Percentiles rank a stretch among this genome's conserved stretches.
Conservation (phyloP, 2,113 vertebrate genomes). For the Eurystomus gularis region DNA sequence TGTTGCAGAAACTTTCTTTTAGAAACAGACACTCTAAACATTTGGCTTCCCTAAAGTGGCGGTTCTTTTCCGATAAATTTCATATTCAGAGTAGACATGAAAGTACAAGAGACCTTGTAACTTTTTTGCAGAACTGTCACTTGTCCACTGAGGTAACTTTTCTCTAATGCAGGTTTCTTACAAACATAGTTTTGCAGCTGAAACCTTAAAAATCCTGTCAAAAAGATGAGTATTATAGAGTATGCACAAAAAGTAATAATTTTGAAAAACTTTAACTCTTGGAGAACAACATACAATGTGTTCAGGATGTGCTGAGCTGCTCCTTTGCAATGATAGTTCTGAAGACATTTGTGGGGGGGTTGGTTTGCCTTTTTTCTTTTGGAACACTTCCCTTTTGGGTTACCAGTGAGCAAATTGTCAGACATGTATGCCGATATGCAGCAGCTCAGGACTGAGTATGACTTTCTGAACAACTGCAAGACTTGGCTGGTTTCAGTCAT, state of each 20-base stretch:
- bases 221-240: background rate
- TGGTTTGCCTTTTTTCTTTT: background rate
- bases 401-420: background rate
- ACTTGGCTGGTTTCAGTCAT: background rate
- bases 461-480: background rate
- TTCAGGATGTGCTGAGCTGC: background rate
- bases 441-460: background rate
- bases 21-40: background rate
- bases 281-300: background rate
- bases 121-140: background rate
- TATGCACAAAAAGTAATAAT: no score
- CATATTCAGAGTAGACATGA: background rate
- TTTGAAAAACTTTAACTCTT: background rate
- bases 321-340: background rate
- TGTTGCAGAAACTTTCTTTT: background rate
- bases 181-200: background rate
- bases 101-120: background rate
- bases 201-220: background rate
- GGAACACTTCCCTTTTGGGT: background rate
- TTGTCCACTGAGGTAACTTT: background rate
- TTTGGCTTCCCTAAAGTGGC: background rate
- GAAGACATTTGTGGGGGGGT: background rate
- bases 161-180: background rate
- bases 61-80: background rate
- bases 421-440: background rate